phyloP scores from a whole-genome alignment of 2,888 invertebrate species.

The Octonoba sinensis region DNA sequence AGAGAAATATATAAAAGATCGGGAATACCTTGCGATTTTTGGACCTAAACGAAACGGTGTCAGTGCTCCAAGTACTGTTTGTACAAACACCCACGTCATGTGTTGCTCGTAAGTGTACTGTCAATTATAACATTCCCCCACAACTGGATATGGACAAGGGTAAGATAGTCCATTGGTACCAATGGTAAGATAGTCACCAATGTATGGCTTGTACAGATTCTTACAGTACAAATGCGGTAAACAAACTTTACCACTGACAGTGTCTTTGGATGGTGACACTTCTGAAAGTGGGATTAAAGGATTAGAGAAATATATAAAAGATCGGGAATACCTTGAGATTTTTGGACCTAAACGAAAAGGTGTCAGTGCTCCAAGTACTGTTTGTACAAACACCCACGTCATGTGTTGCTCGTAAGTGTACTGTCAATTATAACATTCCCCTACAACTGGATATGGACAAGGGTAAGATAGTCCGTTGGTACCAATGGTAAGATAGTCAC shows the following conservation, averaged over 20 bases:
- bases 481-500: no score
- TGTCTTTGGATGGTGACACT: neutral
- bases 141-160: no score
- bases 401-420: no score
- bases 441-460: no score
- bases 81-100: no score
- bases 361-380: neutral
- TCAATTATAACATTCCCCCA: no score
- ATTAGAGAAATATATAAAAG: slow-evolving; percentile 20
- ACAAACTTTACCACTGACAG: slow-evolving; percentile 8
- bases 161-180: no score
- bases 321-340: slow-evolving; percentile 46
- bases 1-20: slow-evolving; percentile 27
- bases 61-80: neutral
- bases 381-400: no score
- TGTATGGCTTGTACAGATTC: neutral
- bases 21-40: slow-evolving; percentile 43
- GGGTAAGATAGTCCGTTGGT: no score
- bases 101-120: no score
- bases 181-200: no score
- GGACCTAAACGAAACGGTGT: slow-evolving; percentile 13
- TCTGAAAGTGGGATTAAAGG: slow-evolving; percentile 3
- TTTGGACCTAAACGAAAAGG: slow-evolving; percentile 21
- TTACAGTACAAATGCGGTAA: slow-evolving; percentile 18
- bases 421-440: no score